Evolutionary conservation across 2,888 invertebrate species (phyloP).

Genomic region (Catocala sponsa): DNA sequence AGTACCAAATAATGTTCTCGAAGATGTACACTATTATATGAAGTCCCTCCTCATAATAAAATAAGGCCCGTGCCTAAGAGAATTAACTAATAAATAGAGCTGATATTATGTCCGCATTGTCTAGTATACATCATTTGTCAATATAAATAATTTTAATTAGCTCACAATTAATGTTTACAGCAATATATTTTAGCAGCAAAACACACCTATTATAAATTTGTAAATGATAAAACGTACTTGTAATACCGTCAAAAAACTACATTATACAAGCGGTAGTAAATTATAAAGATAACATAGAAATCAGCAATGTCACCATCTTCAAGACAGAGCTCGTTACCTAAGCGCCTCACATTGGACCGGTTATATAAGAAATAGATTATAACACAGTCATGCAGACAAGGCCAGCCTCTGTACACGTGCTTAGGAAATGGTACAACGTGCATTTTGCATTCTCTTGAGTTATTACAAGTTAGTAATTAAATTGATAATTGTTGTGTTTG

Average conservation of each 20-base stretch:
- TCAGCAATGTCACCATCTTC: constrained; percentile 7
- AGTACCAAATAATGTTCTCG: no score
- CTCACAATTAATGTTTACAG: no score
- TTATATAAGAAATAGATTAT: constrained; percentile 48
- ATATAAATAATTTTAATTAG: no score
- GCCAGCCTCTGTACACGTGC: constrained; percentile 48
- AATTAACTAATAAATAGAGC: no score
- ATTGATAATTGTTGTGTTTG: constrained; percentile 8
- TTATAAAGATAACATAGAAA: neutral
- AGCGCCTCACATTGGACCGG: constrained; percentile 43
- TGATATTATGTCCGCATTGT: no score
- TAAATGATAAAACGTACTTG: neutral
- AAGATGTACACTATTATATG: no score
- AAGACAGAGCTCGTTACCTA: constrained; percentile 27
- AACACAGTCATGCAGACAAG: constrained; percentile 40
- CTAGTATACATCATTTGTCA: no score
- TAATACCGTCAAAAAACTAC: no score
- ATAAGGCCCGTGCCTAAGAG: no score
- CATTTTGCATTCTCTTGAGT: constrained; percentile 13
- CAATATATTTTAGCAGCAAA: no score
- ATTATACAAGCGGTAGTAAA: neutral
- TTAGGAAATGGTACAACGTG: constrained; percentile 28
- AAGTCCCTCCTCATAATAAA: no score
- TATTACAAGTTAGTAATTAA: constrained; percentile 9
- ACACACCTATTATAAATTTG: no score